phyloP scores from a whole-genome alignment of 2,113 vertebrate genomes.

The Morone saxatilis region DNA sequence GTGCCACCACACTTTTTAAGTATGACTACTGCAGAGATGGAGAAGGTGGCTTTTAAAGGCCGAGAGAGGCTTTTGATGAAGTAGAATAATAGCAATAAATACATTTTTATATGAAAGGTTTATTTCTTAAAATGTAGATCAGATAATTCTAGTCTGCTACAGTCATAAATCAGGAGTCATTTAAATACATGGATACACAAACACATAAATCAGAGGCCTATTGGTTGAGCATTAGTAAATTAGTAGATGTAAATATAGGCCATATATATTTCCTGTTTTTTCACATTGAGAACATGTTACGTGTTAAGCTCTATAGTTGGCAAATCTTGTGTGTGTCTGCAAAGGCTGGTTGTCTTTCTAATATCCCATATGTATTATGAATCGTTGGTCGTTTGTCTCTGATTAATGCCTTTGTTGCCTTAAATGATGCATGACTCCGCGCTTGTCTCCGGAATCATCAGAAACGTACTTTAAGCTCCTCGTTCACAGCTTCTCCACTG shows the following conservation, averaged over 20 bases:
- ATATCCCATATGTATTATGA: constrained; percentile 49
- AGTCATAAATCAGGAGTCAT: constrained; percentile 15
- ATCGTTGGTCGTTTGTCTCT: constrained; percentile 48
- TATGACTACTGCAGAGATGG: constrained; percentile 51
- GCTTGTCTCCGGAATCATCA: constrained; percentile 9
- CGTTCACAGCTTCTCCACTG: constrained; percentile 20
- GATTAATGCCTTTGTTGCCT: constrained; percentile 55
- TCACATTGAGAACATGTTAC: constrained; percentile 8
- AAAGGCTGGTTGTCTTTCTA: constrained; percentile 42
- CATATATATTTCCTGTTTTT: constrained; percentile 26
- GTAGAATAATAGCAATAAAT: constrained; percentile 38
- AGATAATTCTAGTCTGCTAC: constrained; percentile 8
- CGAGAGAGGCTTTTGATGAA: constrained; percentile 38
- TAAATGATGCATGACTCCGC: constrained; percentile 73
- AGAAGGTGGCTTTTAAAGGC: constrained; percentile 43
- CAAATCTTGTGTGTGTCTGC: constrained; percentile 6
- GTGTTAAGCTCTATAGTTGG: constrained; percentile 27
- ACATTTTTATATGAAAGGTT: constrained; percentile 47
- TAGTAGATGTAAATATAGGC: constrained; percentile 49
- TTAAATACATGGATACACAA: constrained; percentile 12
- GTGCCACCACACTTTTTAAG: constrained; percentile 56
- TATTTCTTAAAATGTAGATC: constrained; percentile 34
- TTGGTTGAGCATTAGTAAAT: constrained; percentile 33
- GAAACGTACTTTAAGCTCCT: constrained; percentile 41
- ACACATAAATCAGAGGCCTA: constrained; percentile 24